Conservation (phyloP, 2,113 vertebrate species). For the Xerus inauris region DNA sequence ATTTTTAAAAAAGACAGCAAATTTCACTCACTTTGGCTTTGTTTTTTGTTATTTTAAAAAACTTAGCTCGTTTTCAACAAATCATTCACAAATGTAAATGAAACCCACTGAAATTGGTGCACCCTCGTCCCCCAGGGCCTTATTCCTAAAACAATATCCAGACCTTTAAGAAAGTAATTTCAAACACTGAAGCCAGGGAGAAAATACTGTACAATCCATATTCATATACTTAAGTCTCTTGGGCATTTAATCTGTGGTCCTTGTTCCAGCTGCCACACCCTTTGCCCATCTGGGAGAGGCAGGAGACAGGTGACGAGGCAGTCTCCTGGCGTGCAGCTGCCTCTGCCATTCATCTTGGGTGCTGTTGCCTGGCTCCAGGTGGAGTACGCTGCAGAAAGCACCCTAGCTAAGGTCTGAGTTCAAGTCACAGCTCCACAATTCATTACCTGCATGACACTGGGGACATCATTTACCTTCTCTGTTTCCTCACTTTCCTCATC, state of each 20-base stretch:
- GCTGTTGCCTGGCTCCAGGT: not conserved
- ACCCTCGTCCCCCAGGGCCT: not conserved
- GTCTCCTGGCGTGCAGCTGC: not conserved
- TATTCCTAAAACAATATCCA: slow-evolving; percentile 40
- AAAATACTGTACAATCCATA: not conserved
- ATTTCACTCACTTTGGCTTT: slow-evolving; percentile 39
- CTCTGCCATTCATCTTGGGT: too few species aligned
- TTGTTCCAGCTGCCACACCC: not conserved
- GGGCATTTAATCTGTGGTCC: not conserved
- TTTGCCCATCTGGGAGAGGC: not conserved
- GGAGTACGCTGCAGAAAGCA: not conserved
- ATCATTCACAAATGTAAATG: slow-evolving; percentile 56
- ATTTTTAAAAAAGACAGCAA: not conserved
- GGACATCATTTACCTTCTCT: not conserved
- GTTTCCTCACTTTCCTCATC: not conserved
- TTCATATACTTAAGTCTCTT: not conserved
- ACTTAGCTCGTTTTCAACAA: slow-evolving; percentile 62
- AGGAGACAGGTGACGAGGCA: not conserved
- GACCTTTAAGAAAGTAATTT: slow-evolving; percentile 32
- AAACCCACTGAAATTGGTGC: not conserved
- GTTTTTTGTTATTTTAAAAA: not conserved
- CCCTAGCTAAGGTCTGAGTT: not conserved
- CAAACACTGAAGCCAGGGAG: not conserved
- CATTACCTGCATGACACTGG: not conserved
- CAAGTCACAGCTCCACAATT: not conserved